Evolutionary conservation across 2,797 vertebrate genomes (phyloP), one percentile per base, ranked within the genome.

Genomic region (Lacerta viridis): DNA sequence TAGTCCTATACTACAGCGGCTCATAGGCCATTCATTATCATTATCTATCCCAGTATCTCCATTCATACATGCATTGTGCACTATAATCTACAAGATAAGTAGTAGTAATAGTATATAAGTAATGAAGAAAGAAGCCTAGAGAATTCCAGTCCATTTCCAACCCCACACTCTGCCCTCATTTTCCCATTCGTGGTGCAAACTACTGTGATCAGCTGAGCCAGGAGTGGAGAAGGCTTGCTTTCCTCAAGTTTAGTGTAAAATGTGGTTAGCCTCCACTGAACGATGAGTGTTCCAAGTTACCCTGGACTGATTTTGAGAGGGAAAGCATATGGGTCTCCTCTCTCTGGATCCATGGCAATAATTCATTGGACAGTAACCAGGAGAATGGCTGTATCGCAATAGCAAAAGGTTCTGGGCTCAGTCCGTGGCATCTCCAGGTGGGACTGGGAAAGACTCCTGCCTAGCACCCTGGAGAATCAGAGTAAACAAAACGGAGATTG

Each of bases 311-410:
- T 23, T 59, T 77, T 41, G 68, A 36, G 3, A 83, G 11, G 13
- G 4, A 7, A 41, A 81, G 8, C 11, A 5, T 50, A 23, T 74
- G 41, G 41, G n/a, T 33, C 75, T 72, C 68, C 83, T 88, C 8
- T 76, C 72, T 82, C 41, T 77, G n/a, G 29, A 46, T 66, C 59
- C 39, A 33, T 75, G 10, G 11, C 71, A 36, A 86, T 68, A 39
- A 23, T 87, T 75, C 25, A 0, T 71, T 89, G 88, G 77, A 46
- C 71, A 77, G 75, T 82, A 84, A 80, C 86, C 61, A 83, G 50
- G 50, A 55, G 50, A 55, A 15, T 72, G n/a, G 33, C 36, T 72
- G 33, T 72, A 36, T 72, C 71, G 18, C 17, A 6, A 68, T 23
- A 23, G 25, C 25, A 68, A 68, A 68, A 71, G 25, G 11, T n/a